Conservation (phyloP, 1,140 invertebrate species). For the Triops cancriformis region DNA sequence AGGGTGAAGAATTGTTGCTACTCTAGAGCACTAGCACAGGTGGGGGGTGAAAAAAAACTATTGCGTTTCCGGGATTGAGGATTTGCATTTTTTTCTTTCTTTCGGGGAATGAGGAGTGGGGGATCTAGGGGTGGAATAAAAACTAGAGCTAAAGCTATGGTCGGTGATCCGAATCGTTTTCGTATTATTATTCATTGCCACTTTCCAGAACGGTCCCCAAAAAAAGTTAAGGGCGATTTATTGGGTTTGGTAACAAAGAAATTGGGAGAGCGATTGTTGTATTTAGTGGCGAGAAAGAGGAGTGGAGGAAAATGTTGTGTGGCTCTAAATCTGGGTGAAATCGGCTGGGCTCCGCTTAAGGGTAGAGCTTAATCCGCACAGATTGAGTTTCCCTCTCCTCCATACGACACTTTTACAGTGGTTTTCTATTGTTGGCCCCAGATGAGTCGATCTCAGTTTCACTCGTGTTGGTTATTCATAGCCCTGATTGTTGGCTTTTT, state of each 20-base stretch:
- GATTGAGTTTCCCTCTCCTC: not conserved
- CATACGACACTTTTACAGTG: not conserved
- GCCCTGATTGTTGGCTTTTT: not conserved
- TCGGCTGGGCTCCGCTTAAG: not conserved
- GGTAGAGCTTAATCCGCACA: not conserved
- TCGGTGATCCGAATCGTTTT: conserved; percentile 8
- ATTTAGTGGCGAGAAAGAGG: conserved; percentile 7
- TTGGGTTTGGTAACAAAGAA: not conserved
- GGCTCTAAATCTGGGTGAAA: not conserved
- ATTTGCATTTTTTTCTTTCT: conserved; percentile 2
- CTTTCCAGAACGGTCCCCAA: not conserved
- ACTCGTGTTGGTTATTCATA: not conserved
- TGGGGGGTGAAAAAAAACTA: not conserved
- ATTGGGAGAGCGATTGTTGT: conserved; percentile 13
- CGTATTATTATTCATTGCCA: conserved; percentile 14
- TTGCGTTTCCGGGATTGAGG: conserved; percentile 4
- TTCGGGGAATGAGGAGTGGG: not conserved
- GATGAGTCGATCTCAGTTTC: conserved; percentile 3
- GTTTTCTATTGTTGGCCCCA: not conserved
- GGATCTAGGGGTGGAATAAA: not conserved
- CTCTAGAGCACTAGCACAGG: conserved; percentile 8
- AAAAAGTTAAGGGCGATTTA: conserved; percentile 14
- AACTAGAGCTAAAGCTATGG: not conserved
- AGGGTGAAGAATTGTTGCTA: conserved; percentile 10
- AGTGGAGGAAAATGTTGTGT: not conserved